Evolutionary conservation across 2,113 vertebrate genomes (phyloP).

Genomic region (Raja brachyura): DNA sequence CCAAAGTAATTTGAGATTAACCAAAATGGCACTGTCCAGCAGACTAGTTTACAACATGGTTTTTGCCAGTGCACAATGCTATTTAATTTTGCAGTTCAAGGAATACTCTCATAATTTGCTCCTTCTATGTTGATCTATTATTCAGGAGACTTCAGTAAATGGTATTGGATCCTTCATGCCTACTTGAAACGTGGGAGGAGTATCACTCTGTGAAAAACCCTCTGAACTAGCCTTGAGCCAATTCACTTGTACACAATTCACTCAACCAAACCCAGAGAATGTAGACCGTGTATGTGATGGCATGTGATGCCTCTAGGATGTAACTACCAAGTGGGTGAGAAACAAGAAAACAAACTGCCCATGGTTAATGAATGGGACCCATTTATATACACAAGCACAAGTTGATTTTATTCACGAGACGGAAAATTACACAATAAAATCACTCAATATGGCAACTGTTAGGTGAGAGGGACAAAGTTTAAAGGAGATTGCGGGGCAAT

Average conservation of each 20-base stretch:
- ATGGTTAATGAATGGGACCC: no score
- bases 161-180: background rate
- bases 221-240: background rate
- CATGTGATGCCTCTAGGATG: no score
- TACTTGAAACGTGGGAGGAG: background rate
- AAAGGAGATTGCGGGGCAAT: no score
- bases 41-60: background rate
- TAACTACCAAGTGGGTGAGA: no score
- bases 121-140: background rate
- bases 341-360: no score
- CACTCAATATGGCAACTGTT: no score
- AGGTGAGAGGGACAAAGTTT: no score
- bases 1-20: background rate
- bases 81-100: background rate
- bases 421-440: no score
- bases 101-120: background rate
- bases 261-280: no score
- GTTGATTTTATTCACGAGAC: no score
- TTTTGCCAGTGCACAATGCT: background rate
- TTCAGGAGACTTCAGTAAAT: background rate
- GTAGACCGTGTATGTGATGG: no score
- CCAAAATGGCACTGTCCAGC: background rate
- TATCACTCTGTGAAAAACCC: background rate
- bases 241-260: background rate
- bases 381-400: no score